Conservation (phyloP, 1,140 invertebrate species). For the Bombus confusus region DNA sequence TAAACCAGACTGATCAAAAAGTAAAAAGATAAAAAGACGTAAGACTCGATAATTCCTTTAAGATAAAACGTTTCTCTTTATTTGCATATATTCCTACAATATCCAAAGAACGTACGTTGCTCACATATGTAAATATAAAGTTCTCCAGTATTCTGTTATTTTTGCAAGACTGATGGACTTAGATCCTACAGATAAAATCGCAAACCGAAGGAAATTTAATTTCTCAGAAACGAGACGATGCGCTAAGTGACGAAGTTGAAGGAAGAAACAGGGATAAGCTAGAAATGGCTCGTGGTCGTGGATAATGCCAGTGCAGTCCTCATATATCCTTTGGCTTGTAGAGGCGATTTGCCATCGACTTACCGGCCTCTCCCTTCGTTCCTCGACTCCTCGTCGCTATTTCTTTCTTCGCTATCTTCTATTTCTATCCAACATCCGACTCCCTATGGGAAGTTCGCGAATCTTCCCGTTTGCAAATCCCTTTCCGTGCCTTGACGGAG, state of each 20-base stretch:
- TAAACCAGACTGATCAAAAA: too few relatives aligned
- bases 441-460: conserved; percentile 60
- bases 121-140: too few relatives aligned
- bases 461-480: conserved; percentile 68
- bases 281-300: conserved; percentile 54
- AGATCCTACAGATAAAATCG: neutral
- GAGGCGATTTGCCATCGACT: conserved; percentile 59
- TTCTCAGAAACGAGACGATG: neutral
- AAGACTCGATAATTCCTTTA: too few relatives aligned
- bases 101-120: too few relatives aligned
- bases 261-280: conserved; percentile 44
- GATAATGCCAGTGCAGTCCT: conserved; percentile 56
- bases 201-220: neutral
- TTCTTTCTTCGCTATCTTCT: conserved; percentile 14
- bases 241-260: conserved; percentile 63
- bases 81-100: too few relatives aligned
- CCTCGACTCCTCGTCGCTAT: conserved; percentile 17
- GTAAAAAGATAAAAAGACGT: too few relatives aligned
- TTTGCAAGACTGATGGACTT: too few relatives aligned
- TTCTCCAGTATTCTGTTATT: too few relatives aligned
- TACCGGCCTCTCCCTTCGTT: conserved; percentile 13
- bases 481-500: conserved; percentile 65
- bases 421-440: conserved; percentile 33
- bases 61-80: too few relatives aligned
- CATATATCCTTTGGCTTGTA: conserved; percentile 53